These are phyloP conservation scores for Ataeniobius toweri DNA, from an alignment of 2,797 vertebrate species.

Conservation along the genomic window DNA sequence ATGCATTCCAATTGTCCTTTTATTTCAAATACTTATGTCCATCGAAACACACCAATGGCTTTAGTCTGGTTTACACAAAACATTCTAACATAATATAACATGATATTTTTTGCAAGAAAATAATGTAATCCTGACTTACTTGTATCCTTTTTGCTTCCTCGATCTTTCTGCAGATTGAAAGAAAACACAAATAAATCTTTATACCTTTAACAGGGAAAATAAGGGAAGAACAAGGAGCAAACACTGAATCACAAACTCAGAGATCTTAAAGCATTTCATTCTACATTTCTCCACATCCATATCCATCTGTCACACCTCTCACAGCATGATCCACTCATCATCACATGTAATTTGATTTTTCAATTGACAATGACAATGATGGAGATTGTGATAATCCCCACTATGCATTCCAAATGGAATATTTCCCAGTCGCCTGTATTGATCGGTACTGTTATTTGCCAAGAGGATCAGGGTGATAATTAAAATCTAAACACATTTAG, in stretches of 20 bases:
- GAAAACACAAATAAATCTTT: background rate
- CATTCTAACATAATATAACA: background rate
- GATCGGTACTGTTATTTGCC: conserved; percentile 84
- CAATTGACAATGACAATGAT: conserved; percentile 66
- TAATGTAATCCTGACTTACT: background rate
- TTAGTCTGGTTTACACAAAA: background rate
- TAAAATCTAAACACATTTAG: conserved; percentile 83
- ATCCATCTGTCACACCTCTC: conserved; percentile 47
- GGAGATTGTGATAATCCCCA: conserved; percentile 68
- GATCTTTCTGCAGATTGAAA: background rate
- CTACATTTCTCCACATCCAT: conserved; percentile 27
- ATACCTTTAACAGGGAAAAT: conserved; percentile 1
- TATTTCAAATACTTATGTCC: too few species aligned
- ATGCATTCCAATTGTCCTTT: too few species aligned
- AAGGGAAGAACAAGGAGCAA: conserved; percentile 9
- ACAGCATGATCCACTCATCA: conserved; percentile 53
- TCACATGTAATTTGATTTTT: conserved; percentile 75
- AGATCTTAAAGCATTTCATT: conserved; percentile 19
- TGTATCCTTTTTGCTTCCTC: conserved; percentile 1
- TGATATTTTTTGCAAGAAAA: background rate
- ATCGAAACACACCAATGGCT: too few species aligned
- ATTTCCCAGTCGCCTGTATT: conserved; percentile 80
- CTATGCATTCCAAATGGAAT: conserved; percentile 75
- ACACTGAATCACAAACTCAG: conserved; percentile 23
- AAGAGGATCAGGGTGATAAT: conserved; percentile 81